These are phyloP conservation scores for Cynopterus sphinx DNA, from an alignment of 2,797 vertebrate species.

Conservation along the genomic window DNA sequence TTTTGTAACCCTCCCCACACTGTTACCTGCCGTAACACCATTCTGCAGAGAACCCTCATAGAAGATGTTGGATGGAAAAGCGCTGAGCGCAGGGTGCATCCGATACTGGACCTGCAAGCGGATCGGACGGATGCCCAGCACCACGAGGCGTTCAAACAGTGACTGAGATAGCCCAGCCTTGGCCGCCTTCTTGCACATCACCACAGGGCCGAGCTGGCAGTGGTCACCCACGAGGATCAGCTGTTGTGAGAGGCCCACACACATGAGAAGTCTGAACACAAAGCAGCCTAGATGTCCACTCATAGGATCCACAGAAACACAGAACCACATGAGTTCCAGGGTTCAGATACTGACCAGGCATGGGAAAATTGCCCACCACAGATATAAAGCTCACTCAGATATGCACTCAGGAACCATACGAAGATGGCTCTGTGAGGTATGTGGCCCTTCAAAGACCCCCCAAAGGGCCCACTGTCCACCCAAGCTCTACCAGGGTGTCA, in stretches of 20 bases:
- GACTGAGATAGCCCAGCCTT: conserved; percentile 98
- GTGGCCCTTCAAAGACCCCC: background rate
- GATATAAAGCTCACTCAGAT: background rate
- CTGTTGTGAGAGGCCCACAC: conserved; percentile 79
- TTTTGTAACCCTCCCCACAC: fast-evolving
- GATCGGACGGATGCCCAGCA: conserved; percentile 97
- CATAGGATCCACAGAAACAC: background rate
- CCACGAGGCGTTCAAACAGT: conserved; percentile 97
- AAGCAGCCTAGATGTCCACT: fast-evolving
- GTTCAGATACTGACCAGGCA: background rate
- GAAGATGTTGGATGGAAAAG: conserved; percentile 99
- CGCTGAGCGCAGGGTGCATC: conserved; percentile 98
- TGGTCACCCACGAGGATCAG: conserved; percentile 98
- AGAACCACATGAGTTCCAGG: background rate
- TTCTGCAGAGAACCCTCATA: conserved; percentile 99
- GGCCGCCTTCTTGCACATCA: conserved; percentile 99
- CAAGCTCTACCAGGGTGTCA: background rate
- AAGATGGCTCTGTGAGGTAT: background rate
- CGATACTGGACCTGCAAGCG: conserved; percentile 99
- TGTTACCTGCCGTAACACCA: conserved; percentile 94
- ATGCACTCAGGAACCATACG: background rate
- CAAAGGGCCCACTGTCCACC: background rate
- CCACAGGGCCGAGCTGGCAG: conserved; percentile 98
- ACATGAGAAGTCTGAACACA: background rate
- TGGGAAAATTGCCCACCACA: background rate